phyloP scores from a whole-genome alignment of 2,888 invertebrate genomes.

The Pimpla rufipes region DNA sequence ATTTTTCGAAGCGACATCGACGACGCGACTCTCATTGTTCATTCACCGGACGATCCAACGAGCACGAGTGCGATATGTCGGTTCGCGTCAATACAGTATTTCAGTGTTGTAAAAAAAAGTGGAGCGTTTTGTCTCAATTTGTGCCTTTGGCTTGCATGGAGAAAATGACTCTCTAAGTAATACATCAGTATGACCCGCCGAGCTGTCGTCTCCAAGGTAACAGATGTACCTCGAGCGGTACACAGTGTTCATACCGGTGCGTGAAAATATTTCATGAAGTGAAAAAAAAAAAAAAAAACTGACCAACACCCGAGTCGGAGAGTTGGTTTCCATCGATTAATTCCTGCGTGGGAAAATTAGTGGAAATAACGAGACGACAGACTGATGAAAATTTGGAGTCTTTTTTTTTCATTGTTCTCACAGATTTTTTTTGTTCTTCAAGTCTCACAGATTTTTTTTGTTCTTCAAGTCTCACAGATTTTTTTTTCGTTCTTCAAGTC shows the following conservation, averaged over 20 bases:
- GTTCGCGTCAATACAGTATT: neutral
- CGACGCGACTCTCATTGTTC: neutral
- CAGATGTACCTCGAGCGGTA: neutral
- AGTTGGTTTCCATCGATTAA: no score
- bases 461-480: no score
- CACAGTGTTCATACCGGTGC: neutral
- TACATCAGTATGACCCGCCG: constrained; percentile 5
- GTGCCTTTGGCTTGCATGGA: neutral
- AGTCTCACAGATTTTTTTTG: no score
- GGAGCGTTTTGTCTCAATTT: neutral
- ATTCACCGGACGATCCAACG: neutral
- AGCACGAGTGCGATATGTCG: neutral
- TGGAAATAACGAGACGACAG: no score
- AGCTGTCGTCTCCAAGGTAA: neutral
- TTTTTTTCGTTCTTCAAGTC: no score
- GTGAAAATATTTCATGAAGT: neutral
- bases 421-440: no score
- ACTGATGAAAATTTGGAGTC: no score
- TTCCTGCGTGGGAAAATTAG: no score
- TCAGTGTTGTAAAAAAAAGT: neutral
- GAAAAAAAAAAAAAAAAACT: neutral
- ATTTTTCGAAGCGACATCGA: neutral
- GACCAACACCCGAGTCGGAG: neutral
- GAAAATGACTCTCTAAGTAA: constrained; percentile 7
- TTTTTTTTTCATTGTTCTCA: no score